Percentiles rank a stretch among this genome's conserved stretches.
These are phyloP conservation scores for Coelinius sp. DNA, from an alignment of 2,888 invertebrate genomes.

Conservation along the genomic window DNA sequence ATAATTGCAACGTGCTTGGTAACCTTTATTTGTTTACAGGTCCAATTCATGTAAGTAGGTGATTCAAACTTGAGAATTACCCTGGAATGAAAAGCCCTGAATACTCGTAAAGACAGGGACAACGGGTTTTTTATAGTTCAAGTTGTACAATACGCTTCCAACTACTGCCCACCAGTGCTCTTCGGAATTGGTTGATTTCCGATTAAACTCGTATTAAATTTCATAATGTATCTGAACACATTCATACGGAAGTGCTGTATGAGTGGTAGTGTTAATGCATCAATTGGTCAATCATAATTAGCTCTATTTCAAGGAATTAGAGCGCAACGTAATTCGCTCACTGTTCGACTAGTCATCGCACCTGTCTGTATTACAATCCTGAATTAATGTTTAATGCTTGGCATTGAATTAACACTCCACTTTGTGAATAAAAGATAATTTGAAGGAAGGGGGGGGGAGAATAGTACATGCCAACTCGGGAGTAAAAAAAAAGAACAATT, in stretches of 20 bases:
- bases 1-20: background rate
- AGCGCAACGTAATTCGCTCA: constrained; percentile 14
- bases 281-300: constrained; percentile 21
- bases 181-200: background rate
- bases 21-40: background rate
- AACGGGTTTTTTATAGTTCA: background rate
- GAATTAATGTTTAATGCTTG: background rate
- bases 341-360: constrained; percentile 5
- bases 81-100: background rate
- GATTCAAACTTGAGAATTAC: background rate
- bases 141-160: background rate
- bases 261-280: constrained; percentile 17
- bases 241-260: background rate
- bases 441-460: background rate
- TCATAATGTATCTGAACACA: background rate
- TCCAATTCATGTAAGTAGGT: background rate
- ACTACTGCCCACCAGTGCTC: background rate
- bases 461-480: background rate
- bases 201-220: background rate
- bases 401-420: background rate
- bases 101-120: background rate
- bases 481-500: background rate
- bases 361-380: background rate
- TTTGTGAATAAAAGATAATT: background rate
- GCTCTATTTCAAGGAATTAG: constrained; percentile 17